Percentiles rank a stretch among this genome's conserved stretches.
phyloP scores from a whole-genome alignment of 2,888 invertebrate genomes.

The Drosophila pseudotakahashii region DNA sequence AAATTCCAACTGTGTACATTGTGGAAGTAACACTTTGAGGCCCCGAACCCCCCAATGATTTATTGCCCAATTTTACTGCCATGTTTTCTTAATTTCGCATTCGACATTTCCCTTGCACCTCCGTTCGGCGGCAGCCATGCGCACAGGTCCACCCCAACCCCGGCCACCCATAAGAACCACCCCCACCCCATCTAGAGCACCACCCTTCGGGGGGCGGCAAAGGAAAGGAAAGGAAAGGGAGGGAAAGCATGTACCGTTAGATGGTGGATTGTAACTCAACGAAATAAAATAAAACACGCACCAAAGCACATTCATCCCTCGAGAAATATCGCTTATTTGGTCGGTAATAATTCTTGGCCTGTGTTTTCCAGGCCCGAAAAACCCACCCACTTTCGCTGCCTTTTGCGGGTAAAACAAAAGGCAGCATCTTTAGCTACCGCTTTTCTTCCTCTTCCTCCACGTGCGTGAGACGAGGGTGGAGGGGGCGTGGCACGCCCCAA shows the following conservation, averaged over 20 bases:
- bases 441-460: slow-evolving; percentile 44
- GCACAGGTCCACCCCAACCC: slow-evolving; percentile 52
- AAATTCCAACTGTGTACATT: slow-evolving; percentile 64
- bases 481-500: slow-evolving; percentile 70
- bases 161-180: slow-evolving; percentile 14
- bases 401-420: slow-evolving; percentile 40
- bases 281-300: slow-evolving; percentile 84
- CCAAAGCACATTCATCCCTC: slow-evolving; percentile 84
- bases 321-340: slow-evolving; percentile 84
- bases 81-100: slow-evolving; percentile 82
- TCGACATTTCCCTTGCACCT: slow-evolving; percentile 80
- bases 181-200: slow-evolving; percentile 36
- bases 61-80: slow-evolving; percentile 81
- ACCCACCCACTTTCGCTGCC: slow-evolving; percentile 16
- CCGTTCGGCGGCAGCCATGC: slow-evolving; percentile 63
- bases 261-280: slow-evolving; percentile 80
- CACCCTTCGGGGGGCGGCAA: slow-evolving; percentile 53
- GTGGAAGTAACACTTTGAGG: slow-evolving; percentile 77
- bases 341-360: slow-evolving; percentile 82
- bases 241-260: slow-evolving; percentile 61
- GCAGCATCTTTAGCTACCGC: slow-evolving; percentile 59
- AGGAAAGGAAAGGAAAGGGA: too few species aligned
- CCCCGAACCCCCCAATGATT: slow-evolving; percentile 73
- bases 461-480: slow-evolving; percentile 61
- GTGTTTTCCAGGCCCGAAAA: slow-evolving; percentile 41